Percentiles rank a stretch among this genome's conserved stretches.
phyloP scores from a whole-genome alignment of 2,888 invertebrate species.

The Pardosa pseudoannulata region DNA sequence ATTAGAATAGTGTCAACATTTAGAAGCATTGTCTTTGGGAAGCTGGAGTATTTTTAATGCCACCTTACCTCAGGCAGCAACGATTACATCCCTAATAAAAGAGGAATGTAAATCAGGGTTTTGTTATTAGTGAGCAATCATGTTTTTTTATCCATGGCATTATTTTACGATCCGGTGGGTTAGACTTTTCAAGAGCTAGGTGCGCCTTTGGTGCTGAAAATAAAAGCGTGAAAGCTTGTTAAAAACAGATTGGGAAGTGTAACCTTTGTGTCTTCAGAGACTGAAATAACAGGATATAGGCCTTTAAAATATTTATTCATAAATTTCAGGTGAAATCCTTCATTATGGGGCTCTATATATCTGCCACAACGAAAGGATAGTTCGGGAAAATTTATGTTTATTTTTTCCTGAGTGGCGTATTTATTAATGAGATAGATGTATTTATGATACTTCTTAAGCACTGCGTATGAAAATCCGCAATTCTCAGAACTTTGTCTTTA shows the following conservation, averaged over 20 bases:
- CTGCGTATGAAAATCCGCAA: too few species aligned
- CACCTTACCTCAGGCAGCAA: background rate
- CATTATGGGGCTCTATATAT: background rate
- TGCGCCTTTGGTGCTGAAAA: background rate
- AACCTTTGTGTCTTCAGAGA: background rate
- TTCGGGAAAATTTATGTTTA: too few species aligned
- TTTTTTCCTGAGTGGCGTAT: too few species aligned
- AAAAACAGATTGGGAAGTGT: slow-evolving; percentile 5
- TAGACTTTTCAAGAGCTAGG: background rate
- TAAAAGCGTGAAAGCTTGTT: background rate
- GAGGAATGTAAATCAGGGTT: slow-evolving; percentile 40
- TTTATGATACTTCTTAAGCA: too few species aligned
- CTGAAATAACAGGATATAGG: background rate
- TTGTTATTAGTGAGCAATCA: slow-evolving; percentile 25
- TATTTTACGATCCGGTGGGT: background rate
- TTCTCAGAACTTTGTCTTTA: too few species aligned
- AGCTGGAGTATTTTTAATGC: background rate
- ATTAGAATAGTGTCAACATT: background rate
- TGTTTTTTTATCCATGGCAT: background rate
- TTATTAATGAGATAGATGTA: too few species aligned
- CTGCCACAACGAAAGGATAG: too few species aligned
- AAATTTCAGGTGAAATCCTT: background rate
- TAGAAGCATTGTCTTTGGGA: background rate
- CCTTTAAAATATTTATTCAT: background rate
- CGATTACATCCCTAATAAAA: slow-evolving; percentile 34